A percentile compares a stretch with the other conserved stretches of the same genome.
These are phyloP conservation scores for Chromoteleia sp. DNA, from an alignment of 2,888 invertebrate genomes.

Conservation along the genomic window DNA sequence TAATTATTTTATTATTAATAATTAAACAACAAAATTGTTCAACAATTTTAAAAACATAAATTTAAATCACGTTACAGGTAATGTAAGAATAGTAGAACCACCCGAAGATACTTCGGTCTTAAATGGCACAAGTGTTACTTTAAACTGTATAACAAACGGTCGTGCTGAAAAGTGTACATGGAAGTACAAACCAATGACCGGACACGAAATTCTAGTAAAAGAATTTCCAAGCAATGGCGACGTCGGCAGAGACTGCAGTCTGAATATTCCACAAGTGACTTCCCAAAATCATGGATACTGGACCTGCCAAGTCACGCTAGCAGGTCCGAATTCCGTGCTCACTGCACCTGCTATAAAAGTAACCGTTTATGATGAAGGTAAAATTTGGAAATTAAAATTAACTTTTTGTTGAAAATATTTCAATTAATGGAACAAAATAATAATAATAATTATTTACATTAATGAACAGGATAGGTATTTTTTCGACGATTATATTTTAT, in stretches of 20 bases:
- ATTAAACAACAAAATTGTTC: no score
- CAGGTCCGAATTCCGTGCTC: slow-evolving; percentile 76
- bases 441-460: no score
- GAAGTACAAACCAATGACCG: slow-evolving; percentile 78
- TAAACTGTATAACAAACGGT: slow-evolving; percentile 80
- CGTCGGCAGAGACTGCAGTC: slow-evolving; percentile 80
- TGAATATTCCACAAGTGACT: slow-evolving; percentile 75
- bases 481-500: no score
- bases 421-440: no score
- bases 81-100: slow-evolving; percentile 79
- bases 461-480: no score
- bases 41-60: no score
- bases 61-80: slow-evolving; percentile 74
- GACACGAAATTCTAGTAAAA: slow-evolving; percentile 74
- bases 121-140: slow-evolving; percentile 76
- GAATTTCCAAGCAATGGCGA: slow-evolving; percentile 81
- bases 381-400: slow-evolving; percentile 6
- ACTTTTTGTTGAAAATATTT: no score
- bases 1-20: no score
- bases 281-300: slow-evolving; percentile 80
- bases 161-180: slow-evolving; percentile 81
- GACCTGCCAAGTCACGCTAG: slow-evolving; percentile 80
- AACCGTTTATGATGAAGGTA: slow-evolving; percentile 81
- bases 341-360: slow-evolving; percentile 77
- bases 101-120: slow-evolving; percentile 79